Evolutionary conservation across 2,888 invertebrate genomes (phyloP).

Genomic region (Macrosiphum euphorbiae): DNA sequence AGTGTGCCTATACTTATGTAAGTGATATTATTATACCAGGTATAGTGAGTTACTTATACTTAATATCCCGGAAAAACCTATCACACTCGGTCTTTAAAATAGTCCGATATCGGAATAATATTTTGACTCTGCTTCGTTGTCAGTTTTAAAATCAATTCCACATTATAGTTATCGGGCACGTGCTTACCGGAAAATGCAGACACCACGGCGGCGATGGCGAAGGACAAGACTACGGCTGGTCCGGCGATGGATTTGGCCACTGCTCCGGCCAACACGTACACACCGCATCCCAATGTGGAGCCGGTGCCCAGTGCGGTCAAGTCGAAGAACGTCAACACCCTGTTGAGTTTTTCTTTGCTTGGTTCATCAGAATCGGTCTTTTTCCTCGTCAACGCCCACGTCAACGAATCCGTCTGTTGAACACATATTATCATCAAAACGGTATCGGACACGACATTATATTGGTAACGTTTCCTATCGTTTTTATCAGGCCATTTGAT

Average conservation of each 20-base stretch:
- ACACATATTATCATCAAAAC: background rate
- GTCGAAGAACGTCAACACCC: conserved; percentile 86
- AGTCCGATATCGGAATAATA: background rate
- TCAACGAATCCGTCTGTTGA: conserved; percentile 24
- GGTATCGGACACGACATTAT: background rate
- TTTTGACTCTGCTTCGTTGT: background rate
- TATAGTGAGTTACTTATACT: no score
- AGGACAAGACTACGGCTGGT: conserved; percentile 91
- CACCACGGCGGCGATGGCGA: conserved; percentile 91
- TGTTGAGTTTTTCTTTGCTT: conserved; percentile 71
- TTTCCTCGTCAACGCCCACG: conserved; percentile 69
- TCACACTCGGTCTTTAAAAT: background rate
- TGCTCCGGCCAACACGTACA: conserved; percentile 92
- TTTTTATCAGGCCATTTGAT: background rate
- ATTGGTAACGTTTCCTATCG: background rate
- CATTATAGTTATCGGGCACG: background rate
- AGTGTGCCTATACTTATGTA: background rate
- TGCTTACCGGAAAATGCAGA: conserved; percentile 88
- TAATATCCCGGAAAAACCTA: background rate
- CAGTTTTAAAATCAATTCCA: background rate
- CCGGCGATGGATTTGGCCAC: conserved; percentile 90
- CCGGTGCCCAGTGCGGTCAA: conserved; percentile 90
- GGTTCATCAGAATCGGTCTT: conserved; percentile 70
- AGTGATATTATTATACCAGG: background rate
- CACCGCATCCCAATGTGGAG: conserved; percentile 91